Evolutionary conservation across 2,888 invertebrate genomes (phyloP).

Genomic region (Muschampia plurimacula): DNA sequence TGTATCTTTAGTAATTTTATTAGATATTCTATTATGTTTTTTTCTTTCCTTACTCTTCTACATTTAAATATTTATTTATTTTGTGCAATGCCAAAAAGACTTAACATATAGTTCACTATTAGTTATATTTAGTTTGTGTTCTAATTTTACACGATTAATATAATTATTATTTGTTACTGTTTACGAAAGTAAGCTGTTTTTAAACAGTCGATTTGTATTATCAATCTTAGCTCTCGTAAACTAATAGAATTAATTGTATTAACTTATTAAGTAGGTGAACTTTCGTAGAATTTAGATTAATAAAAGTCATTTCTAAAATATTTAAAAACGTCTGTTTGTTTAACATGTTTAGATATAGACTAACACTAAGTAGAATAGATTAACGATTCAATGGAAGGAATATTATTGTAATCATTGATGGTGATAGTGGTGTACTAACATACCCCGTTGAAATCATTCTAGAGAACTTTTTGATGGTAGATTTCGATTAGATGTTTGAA

Average conservation of each 20-base stretch:
- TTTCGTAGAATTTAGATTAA: conserved; percentile 80
- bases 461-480: conserved; percentile 69
- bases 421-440: conserved; percentile 72
- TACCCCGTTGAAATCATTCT: conserved; percentile 72
- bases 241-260: conserved; percentile 83
- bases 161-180: conserved; percentile 61
- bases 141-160: conserved; percentile 57
- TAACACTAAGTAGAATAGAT: conserved; percentile 84
- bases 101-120: conserved; percentile 66
- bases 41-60: conserved; percentile 53
- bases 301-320: conserved; percentile 83
- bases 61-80: conserved; percentile 69
- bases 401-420: conserved; percentile 54
- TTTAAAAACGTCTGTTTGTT: conserved; percentile 83
- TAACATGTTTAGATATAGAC: conserved; percentile 85
- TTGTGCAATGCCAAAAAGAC: conserved; percentile 67
- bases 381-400: conserved; percentile 70
- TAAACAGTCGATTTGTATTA: conserved; percentile 55
- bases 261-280: conserved; percentile 75
- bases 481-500: conserved; percentile 64
- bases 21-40: conserved; percentile 44
- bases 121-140: conserved; percentile 67
- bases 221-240: conserved; percentile 72
- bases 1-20: conserved; percentile 45
- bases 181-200: conserved; percentile 64